phyloP scores from a whole-genome alignment of 2,888 invertebrate genomes.

The Tinea trinotella region DNA sequence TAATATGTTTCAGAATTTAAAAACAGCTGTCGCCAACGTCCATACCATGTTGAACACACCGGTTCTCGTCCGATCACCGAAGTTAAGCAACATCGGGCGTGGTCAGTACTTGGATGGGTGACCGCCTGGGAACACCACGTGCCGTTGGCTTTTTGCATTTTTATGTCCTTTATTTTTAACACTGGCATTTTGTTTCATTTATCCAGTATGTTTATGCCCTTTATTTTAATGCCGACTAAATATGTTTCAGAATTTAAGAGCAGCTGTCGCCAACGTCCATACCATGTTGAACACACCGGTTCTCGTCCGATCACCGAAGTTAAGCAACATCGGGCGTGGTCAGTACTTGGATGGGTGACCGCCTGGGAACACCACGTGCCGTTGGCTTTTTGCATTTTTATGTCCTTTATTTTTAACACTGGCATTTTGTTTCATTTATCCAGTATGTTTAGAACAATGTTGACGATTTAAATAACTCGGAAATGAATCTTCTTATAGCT shows the following conservation, averaged over 20 bases:
- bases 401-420: no score
- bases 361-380: constrained; percentile 28
- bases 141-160: constrained; percentile 28
- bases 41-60: constrained; percentile 27
- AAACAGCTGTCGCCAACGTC: constrained; percentile 21
- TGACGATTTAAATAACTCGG: no score
- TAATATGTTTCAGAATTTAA: no score
- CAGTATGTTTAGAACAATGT: no score
- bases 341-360: constrained; percentile 30
- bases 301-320: constrained; percentile 28
- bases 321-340: constrained; percentile 28
- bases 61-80: constrained; percentile 28
- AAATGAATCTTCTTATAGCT: no score
- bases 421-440: no score
- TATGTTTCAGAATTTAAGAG: no score
- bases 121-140: constrained; percentile 29
- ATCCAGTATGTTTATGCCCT: no score
- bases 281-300: constrained; percentile 27
- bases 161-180: no score
- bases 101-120: constrained; percentile 30
- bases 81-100: constrained; percentile 28
- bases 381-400: constrained; percentile 29
- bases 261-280: constrained; percentile 23
- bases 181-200: no score
- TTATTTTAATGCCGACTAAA: no score